Percentiles rank a stretch among this genome's conserved stretches.
phyloP scores from a whole-genome alignment of 92 coral and sea anemone genomes.

The Epizoanthus fatuus region DNA sequence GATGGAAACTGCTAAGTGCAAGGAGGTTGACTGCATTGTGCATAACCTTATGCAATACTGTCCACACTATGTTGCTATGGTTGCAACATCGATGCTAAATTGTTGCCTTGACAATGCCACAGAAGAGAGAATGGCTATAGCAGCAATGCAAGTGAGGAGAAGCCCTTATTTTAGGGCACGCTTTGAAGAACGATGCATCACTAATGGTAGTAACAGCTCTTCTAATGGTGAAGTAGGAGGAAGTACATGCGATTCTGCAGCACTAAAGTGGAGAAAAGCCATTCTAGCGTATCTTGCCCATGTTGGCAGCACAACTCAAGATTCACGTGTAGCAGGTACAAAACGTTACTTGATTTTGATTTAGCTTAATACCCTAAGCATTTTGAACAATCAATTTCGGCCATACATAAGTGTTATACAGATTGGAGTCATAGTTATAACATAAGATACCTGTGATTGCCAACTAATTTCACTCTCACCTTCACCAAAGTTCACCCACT shows the following conservation, averaged over 20 bases:
- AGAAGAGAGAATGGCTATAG: conserved; percentile 73
- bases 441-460: too few species aligned
- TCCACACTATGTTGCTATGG: conserved; percentile 47
- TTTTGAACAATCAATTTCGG: too few species aligned
- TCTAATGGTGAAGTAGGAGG: neutral
- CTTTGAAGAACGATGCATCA: conserved; percentile 74
- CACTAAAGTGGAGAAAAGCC: conserved; percentile 15
- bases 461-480: too few species aligned
- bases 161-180: conserved; percentile 67
- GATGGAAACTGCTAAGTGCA: conserved; percentile 40
- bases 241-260: neutral
- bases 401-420: too few species aligned
- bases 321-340: conserved; percentile 2
- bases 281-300: conserved; percentile 10
- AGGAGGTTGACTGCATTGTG: conserved; percentile 70
- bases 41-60: conserved; percentile 54
- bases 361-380: neutral
- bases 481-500: too few species aligned
- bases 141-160: conserved; percentile 63
- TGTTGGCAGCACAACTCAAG: neutral
- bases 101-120: conserved; percentile 74
- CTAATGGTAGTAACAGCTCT: neutral
- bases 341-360: neutral
- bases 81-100: conserved; percentile 61
- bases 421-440: too few species aligned